These are phyloP conservation scores for Nesogale talazaci DNA, from an alignment of 2,113 vertebrate genomes.

Conservation along the genomic window DNA sequence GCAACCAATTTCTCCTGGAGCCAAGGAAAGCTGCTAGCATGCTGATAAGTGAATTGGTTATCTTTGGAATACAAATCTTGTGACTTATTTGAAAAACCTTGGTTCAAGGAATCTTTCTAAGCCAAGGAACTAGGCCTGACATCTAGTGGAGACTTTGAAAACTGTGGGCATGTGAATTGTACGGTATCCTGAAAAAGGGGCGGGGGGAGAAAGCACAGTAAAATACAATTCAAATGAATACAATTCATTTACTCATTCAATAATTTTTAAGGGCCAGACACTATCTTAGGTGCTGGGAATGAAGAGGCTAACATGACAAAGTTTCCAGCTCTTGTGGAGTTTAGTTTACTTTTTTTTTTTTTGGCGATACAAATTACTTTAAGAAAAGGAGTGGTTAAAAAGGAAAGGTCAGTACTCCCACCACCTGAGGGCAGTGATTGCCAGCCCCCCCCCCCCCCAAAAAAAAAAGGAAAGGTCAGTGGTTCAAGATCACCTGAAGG, in stretches of 20 bases:
- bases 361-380: conserved; percentile 12
- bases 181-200: background rate
- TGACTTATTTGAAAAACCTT: conserved; percentile 51
- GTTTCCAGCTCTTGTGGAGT: background rate
- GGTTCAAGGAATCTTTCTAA: conserved; percentile 34
- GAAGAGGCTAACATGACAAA: background rate
- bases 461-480: background rate
- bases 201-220: conserved; percentile 1
- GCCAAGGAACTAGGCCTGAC: conserved; percentile 60
- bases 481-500: background rate
- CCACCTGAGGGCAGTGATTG: background rate
- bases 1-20: conserved; percentile 37
- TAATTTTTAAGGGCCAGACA: background rate
- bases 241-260: background rate
- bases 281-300: background rate
- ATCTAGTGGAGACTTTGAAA: conserved; percentile 65
- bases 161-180: background rate
- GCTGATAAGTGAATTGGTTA: conserved; percentile 23
- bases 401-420: background rate
- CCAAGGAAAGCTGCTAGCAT: background rate
- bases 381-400: background rate
- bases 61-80: conserved; percentile 40
- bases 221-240: background rate
- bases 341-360: conserved; percentile 14
- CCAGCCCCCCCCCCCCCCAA: no score